Evolutionary conservation across 2,888 invertebrate species (phyloP).

Genomic region (Coenonympha glycerion): DNA sequence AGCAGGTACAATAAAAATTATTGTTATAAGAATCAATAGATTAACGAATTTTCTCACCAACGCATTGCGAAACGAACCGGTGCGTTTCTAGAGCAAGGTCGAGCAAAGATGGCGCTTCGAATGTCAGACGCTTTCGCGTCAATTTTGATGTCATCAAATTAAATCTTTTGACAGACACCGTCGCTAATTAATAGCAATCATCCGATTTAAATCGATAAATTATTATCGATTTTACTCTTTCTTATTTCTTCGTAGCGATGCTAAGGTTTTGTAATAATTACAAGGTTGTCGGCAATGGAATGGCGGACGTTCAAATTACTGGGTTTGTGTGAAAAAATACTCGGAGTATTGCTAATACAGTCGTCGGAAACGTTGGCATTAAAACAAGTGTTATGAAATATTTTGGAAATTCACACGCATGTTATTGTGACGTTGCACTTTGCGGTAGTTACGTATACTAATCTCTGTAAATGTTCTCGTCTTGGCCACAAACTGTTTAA

Average conservation of each 20-base stretch:
- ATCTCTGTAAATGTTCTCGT: background rate
- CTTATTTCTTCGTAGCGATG: slow-evolving; percentile 29
- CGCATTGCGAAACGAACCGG: slow-evolving; percentile 59
- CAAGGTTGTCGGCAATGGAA: slow-evolving; percentile 38
- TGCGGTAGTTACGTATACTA: background rate
- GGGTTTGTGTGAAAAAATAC: slow-evolving; percentile 56
- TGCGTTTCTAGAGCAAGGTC: slow-evolving; percentile 70
- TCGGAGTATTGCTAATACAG: slow-evolving; percentile 32
- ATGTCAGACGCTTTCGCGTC: slow-evolving; percentile 63
- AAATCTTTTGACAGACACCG: slow-evolving; percentile 4
- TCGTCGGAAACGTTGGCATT: slow-evolving; percentile 36
- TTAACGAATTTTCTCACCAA: slow-evolving; percentile 61
- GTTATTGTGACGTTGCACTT: slow-evolving; percentile 10
- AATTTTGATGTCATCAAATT: slow-evolving; percentile 43
- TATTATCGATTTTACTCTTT: background rate
- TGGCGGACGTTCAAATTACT: slow-evolving; percentile 48
- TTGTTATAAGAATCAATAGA: slow-evolving; percentile 47
- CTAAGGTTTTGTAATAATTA: slow-evolving; percentile 40
- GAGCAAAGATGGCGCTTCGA: slow-evolving; percentile 48
- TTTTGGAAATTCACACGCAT: slow-evolving; percentile 13
- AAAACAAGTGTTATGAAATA: slow-evolving; percentile 26
- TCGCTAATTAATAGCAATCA: slow-evolving; percentile 7
- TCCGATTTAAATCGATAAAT: background rate
- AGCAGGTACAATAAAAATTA: too few species aligned
- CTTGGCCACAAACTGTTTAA: background rate